Conservation (phyloP, 2,888 invertebrate genomes). For the Rhimphoctona megacephalus region DNA sequence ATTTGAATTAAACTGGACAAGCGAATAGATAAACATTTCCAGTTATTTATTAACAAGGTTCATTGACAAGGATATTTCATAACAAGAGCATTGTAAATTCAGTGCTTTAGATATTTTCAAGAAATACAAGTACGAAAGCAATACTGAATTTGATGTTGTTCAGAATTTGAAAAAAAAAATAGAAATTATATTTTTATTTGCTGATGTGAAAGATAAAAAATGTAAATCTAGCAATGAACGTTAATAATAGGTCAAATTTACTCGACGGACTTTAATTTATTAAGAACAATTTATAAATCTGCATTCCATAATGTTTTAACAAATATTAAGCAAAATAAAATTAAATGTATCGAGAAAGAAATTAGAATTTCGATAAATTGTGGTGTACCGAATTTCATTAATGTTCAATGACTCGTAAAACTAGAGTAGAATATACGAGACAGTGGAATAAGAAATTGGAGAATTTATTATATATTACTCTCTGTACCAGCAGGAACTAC, state of each 20-base stretch:
- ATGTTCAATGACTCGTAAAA: constrained; percentile 48
- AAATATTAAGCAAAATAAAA: not conserved
- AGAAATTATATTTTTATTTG: not conserved
- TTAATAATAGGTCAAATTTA: not conserved
- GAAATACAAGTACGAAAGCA: not conserved
- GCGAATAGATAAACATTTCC: not conserved
- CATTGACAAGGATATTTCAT: too few relatives aligned
- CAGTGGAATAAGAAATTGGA: constrained; percentile 30
- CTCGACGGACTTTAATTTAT: not conserved
- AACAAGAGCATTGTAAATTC: not conserved
- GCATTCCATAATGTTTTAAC: not conserved
- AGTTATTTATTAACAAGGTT: not conserved
- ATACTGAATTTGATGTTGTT: not conserved
- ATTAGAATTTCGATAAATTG: not conserved
- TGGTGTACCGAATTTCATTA: constrained; percentile 9
- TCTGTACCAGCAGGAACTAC: not conserved
- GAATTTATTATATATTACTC: constrained; percentile 37
- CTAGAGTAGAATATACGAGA: constrained; percentile 31
- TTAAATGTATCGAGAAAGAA: not conserved
- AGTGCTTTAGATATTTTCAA: not conserved
- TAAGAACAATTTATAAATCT: not conserved
- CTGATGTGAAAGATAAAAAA: not conserved
- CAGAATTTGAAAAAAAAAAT: not conserved
- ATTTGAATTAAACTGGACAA: not conserved
- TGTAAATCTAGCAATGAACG: not conserved